A percentile compares a stretch with the other conserved stretches of the same genome.
phyloP scores from a whole-genome alignment of 2,888 invertebrate genomes.

The Camptogramma bilineatum region DNA sequence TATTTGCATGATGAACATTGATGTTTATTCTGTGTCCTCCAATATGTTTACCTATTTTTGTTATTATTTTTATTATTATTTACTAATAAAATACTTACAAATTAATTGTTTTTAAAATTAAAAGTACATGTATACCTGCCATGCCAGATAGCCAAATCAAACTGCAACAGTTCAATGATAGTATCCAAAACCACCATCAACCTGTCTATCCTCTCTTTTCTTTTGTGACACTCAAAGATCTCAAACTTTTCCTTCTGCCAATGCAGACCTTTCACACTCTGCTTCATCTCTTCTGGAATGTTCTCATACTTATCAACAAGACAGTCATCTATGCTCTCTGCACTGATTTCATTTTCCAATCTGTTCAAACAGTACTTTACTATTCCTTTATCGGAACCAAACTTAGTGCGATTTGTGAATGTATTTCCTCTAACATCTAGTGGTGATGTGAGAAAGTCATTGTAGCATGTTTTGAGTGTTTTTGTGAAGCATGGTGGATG shows the following conservation, averaged over 20 bases:
- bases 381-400: constrained; percentile 65
- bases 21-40: no score
- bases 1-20: no score
- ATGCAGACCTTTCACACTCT: constrained; percentile 67
- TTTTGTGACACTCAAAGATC: constrained; percentile 69
- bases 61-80: no score
- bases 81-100: not conserved
- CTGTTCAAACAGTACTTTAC: constrained; percentile 75
- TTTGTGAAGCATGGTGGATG: constrained; percentile 72
- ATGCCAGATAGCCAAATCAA: constrained; percentile 85
- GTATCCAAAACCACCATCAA: constrained; percentile 80
- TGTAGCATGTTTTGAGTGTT: constrained; percentile 66
- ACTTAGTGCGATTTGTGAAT: constrained; percentile 67
- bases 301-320: constrained; percentile 65
- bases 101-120: not conserved
- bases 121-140: constrained; percentile 63
- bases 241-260: constrained; percentile 77
- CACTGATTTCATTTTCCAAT: constrained; percentile 69
- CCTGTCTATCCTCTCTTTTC: constrained; percentile 77
- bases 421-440: constrained; percentile 66
- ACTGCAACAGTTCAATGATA: constrained; percentile 81
- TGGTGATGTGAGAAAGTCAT: constrained; percentile 66
- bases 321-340: constrained; percentile 65
- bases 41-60: no score
- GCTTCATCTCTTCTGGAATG: constrained; percentile 67